A percentile compares a stretch with the other conserved stretches of the same genome.
These are phyloP conservation scores for Selenia dentaria DNA, from an alignment of 2,888 invertebrate species.

Conservation along the genomic window DNA sequence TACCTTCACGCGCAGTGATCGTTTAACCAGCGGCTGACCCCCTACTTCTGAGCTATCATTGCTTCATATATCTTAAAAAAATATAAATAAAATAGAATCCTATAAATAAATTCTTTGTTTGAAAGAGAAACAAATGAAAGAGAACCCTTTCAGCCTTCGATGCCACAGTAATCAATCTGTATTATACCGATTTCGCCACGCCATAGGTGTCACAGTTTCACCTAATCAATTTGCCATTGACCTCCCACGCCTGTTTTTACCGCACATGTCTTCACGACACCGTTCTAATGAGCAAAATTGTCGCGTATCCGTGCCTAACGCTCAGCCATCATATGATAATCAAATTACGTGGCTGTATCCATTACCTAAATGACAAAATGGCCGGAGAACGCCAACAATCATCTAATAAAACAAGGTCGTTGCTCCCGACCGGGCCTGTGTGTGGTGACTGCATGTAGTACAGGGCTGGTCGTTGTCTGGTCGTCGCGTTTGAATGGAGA, in stretches of 20 bases:
- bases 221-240: conserved; percentile 15
- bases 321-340: conserved; percentile 28
- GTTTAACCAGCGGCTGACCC: too few relatives aligned
- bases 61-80: too few relatives aligned
- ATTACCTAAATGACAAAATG: conserved; percentile 37
- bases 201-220: conserved; percentile 7
- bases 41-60: too few relatives aligned
- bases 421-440: conserved; percentile 37
- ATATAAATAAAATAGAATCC: too few relatives aligned
- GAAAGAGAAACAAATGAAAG: too few relatives aligned
- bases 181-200: neutral
- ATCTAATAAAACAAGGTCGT: conserved; percentile 50
- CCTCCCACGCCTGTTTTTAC: conserved; percentile 20
- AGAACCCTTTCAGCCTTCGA: too few relatives aligned
- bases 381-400: conserved; percentile 40
- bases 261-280: conserved; percentile 12
- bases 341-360: conserved; percentile 34
- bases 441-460: conserved; percentile 1
- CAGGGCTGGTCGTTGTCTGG: conserved; percentile 39
- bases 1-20: too few relatives aligned
- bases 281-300: conserved; percentile 23
- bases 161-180: too few relatives aligned
- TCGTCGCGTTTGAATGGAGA: conserved; percentile 52
- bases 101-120: too few relatives aligned
- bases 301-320: conserved; percentile 30